Percentiles rank a stretch among this genome's conserved stretches.
These are phyloP conservation scores for Corythornis cristatus DNA, from an alignment of 2,113 vertebrate genomes.

Conservation along the genomic window DNA sequence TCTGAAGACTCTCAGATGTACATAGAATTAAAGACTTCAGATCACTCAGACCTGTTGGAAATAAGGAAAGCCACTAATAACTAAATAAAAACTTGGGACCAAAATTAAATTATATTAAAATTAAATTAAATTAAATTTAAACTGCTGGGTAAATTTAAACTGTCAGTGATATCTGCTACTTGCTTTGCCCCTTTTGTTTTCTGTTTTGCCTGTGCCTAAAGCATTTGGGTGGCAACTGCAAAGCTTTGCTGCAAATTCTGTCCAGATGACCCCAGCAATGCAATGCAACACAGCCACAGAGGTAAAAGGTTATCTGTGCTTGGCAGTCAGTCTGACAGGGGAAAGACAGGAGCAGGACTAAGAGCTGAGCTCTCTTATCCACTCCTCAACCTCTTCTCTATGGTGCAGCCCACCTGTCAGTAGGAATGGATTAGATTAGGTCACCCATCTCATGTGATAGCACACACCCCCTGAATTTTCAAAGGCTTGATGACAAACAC, in stretches of 20 bases:
- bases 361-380: neutral
- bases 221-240: neutral
- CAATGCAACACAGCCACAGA: no score
- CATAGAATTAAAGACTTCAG: neutral
- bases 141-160: neutral
- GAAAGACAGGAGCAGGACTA: neutral
- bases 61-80: neutral
- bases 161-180: neutral
- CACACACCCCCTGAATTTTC: neutral
- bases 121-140: neutral
- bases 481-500: neutral
- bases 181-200: neutral
- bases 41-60: neutral
- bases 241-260: neutral
- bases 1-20: neutral
- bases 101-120: neutral
- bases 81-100: neutral
- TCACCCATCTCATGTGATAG: neutral
- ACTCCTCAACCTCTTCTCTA: neutral
- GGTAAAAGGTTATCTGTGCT: neutral
- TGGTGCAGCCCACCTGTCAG: neutral
- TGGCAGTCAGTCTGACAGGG: neutral
- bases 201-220: neutral
- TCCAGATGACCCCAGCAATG: neutral
- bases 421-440: neutral